Evolutionary conservation across 35 echinoderm and acorn worm species (phyloP).

Genomic region (Nesometra sesokonis): DNA sequence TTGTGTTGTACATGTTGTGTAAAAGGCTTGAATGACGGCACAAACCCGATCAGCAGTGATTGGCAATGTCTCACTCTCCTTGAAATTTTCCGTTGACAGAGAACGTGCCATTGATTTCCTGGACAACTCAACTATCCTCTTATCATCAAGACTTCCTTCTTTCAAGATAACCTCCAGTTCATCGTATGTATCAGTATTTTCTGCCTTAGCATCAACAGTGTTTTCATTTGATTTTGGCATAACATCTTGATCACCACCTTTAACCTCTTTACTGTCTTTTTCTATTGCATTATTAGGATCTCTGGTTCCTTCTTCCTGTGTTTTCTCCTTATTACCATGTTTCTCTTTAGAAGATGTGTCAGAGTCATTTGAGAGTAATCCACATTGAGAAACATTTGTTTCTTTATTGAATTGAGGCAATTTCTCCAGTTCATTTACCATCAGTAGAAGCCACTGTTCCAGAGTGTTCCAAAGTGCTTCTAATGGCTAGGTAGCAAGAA

Average conservation of each 20-base stretch:
- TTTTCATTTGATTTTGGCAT: too few species aligned
- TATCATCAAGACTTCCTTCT: not conserved
- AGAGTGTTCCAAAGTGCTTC: conserved; percentile 13
- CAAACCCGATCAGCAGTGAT: not conserved
- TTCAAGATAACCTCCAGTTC: not conserved
- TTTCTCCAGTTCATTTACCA: not conserved
- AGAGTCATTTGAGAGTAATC: not conserved
- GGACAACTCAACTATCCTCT: not conserved
- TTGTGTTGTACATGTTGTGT: not conserved
- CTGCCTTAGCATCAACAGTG: too few species aligned
- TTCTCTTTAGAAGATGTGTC: not conserved
- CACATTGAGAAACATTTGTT: not conserved
- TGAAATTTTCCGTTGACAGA: not conserved
- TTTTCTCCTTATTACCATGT: not conserved
- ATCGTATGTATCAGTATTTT: not conserved
- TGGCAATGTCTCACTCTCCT: not conserved
- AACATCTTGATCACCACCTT: too few species aligned
- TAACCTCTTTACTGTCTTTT: too few species aligned
- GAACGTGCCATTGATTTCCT: not conserved
- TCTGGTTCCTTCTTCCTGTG: too few species aligned
- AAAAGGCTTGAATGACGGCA: conserved; percentile 8
- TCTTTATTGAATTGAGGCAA: not conserved
- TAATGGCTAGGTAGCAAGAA: not conserved
- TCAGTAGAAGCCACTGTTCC: conserved; percentile 5
- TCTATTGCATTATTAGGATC: not conserved